Evolutionary conservation across 2,888 invertebrate species (phyloP), one percentile per base, ranked within the genome.

Genomic region (Heliconius cydno): DNA sequence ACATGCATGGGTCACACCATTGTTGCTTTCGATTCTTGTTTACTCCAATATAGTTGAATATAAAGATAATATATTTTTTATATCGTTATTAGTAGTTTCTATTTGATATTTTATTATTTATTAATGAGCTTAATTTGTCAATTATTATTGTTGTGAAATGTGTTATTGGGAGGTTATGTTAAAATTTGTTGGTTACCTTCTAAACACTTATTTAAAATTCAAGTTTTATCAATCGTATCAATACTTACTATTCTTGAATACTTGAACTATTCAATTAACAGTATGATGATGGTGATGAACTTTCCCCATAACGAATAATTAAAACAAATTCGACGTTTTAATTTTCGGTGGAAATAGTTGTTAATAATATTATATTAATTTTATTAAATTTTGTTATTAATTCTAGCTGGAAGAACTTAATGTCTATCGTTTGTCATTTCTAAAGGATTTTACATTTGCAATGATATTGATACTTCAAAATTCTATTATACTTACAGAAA

Each of bases 21-120:
- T 77, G 52, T 68, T 57, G 68, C 60, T 19, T 25, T 77, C 28
- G 52, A 38, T 9, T 57, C 22, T 28, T 77, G 76, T 77, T 77
- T 77, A 77, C 68, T 57, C 22, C 13, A 30, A 1, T 28, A 66
- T 52, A 46, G 9, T 9, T 46, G 7, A 12, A 28, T 10, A 30
- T 28, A 46, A 75, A 28, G 28, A 30, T 30, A 65, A 75, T 46
- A 75, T 28, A 65, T 75, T 5, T 41, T 22, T 41, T 34, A 34
- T 34, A n/a, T 60, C 7, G 22, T n/a, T 12, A 5, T 73, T 57
- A 30, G 3, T 34, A 13, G 3, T 15, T 13, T 25, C n/a, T 60
- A 12, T 22, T 25, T n/a, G 19, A 0, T 60, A 38, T 34, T 25
- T 19, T 34, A 9, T 34, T 38, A 15, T 5, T 34, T 73, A 60